A percentile compares a stretch with the other conserved stretches of the same genome.
phyloP scores from a whole-genome alignment of 2,797 vertebrate genomes.

The Poliocrania exsul region DNA sequence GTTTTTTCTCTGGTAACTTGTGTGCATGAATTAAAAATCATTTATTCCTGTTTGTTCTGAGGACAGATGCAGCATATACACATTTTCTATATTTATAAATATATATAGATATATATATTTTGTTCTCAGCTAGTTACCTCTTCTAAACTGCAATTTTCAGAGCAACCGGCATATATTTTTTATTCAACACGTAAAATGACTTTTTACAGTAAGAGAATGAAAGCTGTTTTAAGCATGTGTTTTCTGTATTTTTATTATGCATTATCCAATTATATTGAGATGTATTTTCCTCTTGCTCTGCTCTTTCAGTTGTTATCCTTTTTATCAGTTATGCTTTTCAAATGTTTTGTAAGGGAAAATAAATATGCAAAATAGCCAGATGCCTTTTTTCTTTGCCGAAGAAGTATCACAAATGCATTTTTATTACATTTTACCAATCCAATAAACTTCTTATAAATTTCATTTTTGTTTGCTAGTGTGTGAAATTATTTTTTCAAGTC shows the following conservation, averaged over 20 bases:
- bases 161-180: conserved; percentile 68
- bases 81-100: conserved; percentile 70
- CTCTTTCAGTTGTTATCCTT: conserved; percentile 66
- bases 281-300: conserved; percentile 69
- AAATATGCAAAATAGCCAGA: conserved; percentile 71
- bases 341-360: conserved; percentile 74
- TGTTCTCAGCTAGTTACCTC: conserved; percentile 66
- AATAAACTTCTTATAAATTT: conserved; percentile 80
- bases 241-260: conserved; percentile 74
- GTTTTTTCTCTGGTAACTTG: conserved; percentile 50
- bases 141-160: conserved; percentile 57
- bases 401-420: conserved; percentile 75
- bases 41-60: conserved; percentile 56
- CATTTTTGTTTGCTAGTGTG: conserved; percentile 58
- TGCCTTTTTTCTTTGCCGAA: conserved; percentile 72
- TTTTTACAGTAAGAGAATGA: conserved; percentile 68
- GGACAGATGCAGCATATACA: conserved; percentile 56
- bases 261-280: conserved; percentile 75
- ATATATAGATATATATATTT: conserved; percentile 59
- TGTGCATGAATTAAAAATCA: conserved; percentile 17
- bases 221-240: conserved; percentile 70
- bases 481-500: conserved; percentile 69
- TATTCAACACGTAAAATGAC: conserved; percentile 52
- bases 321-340: conserved; percentile 74
- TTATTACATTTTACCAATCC: conserved; percentile 76